Evolutionary conservation across 2,797 vertebrate genomes (phyloP).

Genomic region (Ispidina picta): DNA sequence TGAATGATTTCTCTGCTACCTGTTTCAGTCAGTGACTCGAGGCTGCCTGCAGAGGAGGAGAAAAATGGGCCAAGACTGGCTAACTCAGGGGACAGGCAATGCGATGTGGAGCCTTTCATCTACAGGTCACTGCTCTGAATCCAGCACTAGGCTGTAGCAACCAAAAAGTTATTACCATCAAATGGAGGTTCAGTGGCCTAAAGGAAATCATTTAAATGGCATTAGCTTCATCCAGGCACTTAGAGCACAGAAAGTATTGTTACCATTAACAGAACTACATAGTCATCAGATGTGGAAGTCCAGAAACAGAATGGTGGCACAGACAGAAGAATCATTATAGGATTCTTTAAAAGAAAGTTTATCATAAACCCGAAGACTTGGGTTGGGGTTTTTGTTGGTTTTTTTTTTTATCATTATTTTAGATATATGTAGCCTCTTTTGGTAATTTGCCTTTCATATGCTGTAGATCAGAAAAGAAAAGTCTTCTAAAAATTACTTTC

Average conservation of each 20-base stretch:
- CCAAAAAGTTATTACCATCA: not conserved
- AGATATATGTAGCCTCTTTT: not conserved
- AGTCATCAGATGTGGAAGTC: not conserved
- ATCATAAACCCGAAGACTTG: not conserved
- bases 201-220: conserved; percentile 1
- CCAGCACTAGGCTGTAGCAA: not conserved
- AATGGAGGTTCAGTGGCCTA: not conserved
- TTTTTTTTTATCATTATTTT: not conserved
- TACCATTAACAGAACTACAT: not conserved
- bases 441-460: not conserved
- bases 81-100: not conserved
- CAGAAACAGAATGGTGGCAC: not conserved
- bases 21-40: not conserved
- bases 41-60: not conserved
- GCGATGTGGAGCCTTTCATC: not conserved
- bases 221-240: not conserved
- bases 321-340: not conserved
- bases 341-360: not conserved
- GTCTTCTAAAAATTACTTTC: not conserved
- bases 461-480: not conserved
- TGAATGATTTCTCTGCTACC: not conserved
- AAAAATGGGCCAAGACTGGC: not conserved
- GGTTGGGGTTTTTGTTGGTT: not conserved
- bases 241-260: not conserved
- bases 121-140: conserved; percentile 10